These are phyloP conservation scores for Potamilus streckersoni DNA, from an alignment of 1,140 invertebrate genomes.

Conservation along the genomic window DNA sequence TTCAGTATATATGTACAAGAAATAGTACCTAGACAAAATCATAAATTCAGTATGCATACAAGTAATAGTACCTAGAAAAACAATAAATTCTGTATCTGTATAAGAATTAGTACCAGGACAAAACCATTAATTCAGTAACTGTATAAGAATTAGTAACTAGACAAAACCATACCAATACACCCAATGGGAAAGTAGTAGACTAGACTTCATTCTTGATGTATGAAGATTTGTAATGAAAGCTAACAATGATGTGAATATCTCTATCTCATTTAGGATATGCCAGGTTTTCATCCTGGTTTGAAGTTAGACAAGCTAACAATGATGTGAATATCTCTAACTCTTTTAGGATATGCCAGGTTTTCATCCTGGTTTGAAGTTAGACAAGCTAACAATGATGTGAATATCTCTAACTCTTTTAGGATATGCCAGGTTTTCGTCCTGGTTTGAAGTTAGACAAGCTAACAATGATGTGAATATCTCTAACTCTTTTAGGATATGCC, in stretches of 20 bases:
- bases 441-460: constrained; percentile 96
- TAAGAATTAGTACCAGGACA: too few relatives aligned
- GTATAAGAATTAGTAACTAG: too few relatives aligned
- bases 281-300: constrained; percentile 87
- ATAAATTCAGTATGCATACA: too few relatives aligned
- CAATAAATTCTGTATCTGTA: too few relatives aligned
- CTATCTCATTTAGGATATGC: constrained; percentile 71
- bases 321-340: constrained; percentile 69
- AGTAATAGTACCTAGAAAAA: too few relatives aligned
- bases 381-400: constrained; percentile 99
- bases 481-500: constrained; percentile 73
- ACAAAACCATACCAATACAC: too few relatives aligned
- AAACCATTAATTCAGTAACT: too few relatives aligned
- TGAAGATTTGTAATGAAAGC: too few relatives aligned
- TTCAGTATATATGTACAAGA: too few relatives aligned
- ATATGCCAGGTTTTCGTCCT: constrained; percentile 86
- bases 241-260: background rate
- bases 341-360: constrained; percentile 85
- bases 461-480: constrained; percentile 93
- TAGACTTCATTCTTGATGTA: too few relatives aligned
- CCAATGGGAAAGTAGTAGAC: too few relatives aligned
- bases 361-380: constrained; percentile 87
- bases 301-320: constrained; percentile 99
- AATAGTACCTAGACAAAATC: too few relatives aligned
- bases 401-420: constrained; percentile 63